Conservation (phyloP, 2,113 vertebrate genomes). For the Ranitomeya imitator region DNA sequence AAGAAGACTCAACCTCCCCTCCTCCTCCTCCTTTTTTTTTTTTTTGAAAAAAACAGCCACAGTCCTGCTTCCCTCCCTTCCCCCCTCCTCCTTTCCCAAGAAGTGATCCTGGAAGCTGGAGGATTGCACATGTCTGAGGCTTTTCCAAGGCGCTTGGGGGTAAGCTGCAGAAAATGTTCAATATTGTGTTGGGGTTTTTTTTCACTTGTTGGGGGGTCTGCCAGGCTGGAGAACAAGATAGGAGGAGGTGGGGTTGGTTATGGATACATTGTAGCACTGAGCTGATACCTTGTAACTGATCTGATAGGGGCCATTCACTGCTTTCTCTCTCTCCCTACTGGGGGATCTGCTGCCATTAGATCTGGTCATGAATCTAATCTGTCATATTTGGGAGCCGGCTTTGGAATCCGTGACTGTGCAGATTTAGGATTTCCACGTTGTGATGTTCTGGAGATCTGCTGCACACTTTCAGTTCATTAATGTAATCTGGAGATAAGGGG, state of each 20-base stretch:
- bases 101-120: conserved; percentile 32
- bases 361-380: too few relatives aligned
- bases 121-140: conserved; percentile 33
- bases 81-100: conserved; percentile 18
- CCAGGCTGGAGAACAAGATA: conserved; percentile 53
- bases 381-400: neutral
- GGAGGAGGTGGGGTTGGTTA: conserved; percentile 47
- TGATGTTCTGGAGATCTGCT: neutral
- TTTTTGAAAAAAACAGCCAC: neutral
- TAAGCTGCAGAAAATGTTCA: conserved; percentile 38
- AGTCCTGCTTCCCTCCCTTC: conserved; percentile 28
- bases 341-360: neutral
- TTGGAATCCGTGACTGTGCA: neutral
- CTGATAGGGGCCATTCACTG: conserved; percentile 16
- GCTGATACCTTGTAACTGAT: conserved; percentile 48
- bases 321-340: neutral
- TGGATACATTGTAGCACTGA: conserved; percentile 22
- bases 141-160: neutral
- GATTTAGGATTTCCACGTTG: neutral
- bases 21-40: conserved; percentile 22
- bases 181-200: neutral
- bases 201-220: conserved; percentile 58
- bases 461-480: neutral
- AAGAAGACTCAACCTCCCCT: conserved; percentile 60
- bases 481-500: neutral